Evolutionary conservation across 1,140 invertebrate genomes (phyloP).

Genomic region (Hirudo medicinalis): DNA sequence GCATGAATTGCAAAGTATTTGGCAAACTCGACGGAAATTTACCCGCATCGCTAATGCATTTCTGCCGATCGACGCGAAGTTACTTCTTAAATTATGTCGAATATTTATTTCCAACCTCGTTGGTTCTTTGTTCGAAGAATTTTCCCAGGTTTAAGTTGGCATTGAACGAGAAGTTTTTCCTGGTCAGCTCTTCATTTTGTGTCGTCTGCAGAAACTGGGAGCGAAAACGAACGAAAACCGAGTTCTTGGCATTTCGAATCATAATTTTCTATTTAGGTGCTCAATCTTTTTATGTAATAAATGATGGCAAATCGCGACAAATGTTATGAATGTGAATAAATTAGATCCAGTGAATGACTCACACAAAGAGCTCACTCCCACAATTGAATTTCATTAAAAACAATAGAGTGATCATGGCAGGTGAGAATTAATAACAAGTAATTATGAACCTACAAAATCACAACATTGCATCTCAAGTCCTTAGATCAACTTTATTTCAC

Average conservation of each 20-base stretch:
- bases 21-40: no score
- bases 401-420: no score
- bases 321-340: not conserved
- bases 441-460: not conserved
- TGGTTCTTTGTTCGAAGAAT: constrained; percentile 54
- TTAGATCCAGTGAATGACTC: not conserved
- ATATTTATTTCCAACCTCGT: not conserved
- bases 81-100: no score
- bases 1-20: no score
- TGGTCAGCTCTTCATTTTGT: constrained; percentile 52
- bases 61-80: no score
- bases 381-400: no score
- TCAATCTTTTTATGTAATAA: not conserved
- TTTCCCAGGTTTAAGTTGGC: constrained; percentile 73
- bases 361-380: not conserved
- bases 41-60: no score
- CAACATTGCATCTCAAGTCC: not conserved
- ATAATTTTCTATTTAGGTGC: not conserved
- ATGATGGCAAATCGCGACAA: not conserved
- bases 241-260: not conserved
- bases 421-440: not conserved
- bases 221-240: not conserved
- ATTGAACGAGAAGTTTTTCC: constrained; percentile 81
- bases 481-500: no score
- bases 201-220: constrained; percentile 41